These are phyloP conservation scores for Nysson spinosus DNA, from an alignment of 2,888 invertebrate species.

Conservation along the genomic window DNA sequence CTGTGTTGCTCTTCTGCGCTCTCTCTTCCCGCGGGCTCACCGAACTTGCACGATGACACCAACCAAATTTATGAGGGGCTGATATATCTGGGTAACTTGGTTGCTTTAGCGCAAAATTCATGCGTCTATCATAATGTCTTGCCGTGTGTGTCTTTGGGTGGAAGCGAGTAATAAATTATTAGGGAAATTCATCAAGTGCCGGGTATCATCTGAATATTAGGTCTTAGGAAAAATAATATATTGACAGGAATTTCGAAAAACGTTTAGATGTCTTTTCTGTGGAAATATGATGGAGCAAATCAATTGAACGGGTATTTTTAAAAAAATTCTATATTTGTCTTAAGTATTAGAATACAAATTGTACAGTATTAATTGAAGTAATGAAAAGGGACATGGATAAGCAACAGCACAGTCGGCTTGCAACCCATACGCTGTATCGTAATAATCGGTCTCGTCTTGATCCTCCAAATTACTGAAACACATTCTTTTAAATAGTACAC, in stretches of 20 bases:
- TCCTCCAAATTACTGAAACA: conserved; percentile 63
- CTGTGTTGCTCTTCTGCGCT: background rate
- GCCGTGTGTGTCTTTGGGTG: background rate
- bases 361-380: conserved; percentile 66
- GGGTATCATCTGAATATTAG: no score
- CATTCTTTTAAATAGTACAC: background rate
- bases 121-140: background rate
- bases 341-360: conserved; percentile 32
- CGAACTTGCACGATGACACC: conserved; percentile 21
- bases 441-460: conserved; percentile 57
- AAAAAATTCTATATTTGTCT: conserved; percentile 14
- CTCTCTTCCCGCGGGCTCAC: background rate
- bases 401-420: conserved; percentile 59
- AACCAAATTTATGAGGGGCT: conserved; percentile 6
- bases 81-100: background rate
- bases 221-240: no score
- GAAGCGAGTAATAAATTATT: no score
- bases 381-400: conserved; percentile 72
- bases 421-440: conserved; percentile 66
- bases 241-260: no score
- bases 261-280: no score
- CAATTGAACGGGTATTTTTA: background rate
- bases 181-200: no score
- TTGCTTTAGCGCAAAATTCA: background rate
- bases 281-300: no score